Conservation (phyloP, 1,140 invertebrate genomes). For the Berghia stephanieae region DNA sequence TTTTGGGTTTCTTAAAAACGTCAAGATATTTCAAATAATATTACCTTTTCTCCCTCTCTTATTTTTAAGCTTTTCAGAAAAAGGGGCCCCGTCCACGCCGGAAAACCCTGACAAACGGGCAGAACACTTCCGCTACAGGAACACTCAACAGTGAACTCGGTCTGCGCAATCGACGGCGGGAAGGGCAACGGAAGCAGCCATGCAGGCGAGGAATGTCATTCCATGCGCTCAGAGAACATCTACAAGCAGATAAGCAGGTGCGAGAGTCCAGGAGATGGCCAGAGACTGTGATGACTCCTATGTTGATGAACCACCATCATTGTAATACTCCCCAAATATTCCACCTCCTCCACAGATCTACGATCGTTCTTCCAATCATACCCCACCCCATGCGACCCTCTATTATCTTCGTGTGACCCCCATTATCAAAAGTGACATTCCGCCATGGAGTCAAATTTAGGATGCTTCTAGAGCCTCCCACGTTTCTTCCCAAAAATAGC, state of each 20-base stretch:
- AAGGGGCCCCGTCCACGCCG: conserved; percentile 44
- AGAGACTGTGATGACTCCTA: background rate
- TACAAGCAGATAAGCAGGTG: background rate
- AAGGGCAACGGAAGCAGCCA: background rate
- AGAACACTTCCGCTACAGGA: background rate
- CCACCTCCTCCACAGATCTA: too few relatives aligned
- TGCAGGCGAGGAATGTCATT: too few relatives aligned
- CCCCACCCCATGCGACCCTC: background rate
- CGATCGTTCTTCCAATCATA: background rate
- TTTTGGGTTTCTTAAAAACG: too few relatives aligned
- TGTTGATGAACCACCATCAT: too few relatives aligned
- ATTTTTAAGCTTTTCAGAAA: conserved; percentile 45
- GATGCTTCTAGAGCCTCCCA: too few relatives aligned
- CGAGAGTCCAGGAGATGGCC: background rate
- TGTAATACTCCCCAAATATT: too few relatives aligned
- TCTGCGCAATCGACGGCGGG: background rate
- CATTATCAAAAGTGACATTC: too few relatives aligned
- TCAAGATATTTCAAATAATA: too few relatives aligned
- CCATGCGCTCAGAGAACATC: background rate
- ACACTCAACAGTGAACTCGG: conserved; percentile 6
- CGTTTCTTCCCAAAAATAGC: too few relatives aligned
- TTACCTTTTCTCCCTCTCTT: background rate
- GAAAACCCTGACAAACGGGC: conserved; percentile 17
- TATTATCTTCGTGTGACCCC: background rate
- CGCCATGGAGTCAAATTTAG: too few relatives aligned